Percentiles rank a stretch among this genome's conserved stretches.
These are phyloP conservation scores for Pimephales promelas DNA, from an alignment of 2,113 vertebrate species.

Conservation along the genomic window DNA sequence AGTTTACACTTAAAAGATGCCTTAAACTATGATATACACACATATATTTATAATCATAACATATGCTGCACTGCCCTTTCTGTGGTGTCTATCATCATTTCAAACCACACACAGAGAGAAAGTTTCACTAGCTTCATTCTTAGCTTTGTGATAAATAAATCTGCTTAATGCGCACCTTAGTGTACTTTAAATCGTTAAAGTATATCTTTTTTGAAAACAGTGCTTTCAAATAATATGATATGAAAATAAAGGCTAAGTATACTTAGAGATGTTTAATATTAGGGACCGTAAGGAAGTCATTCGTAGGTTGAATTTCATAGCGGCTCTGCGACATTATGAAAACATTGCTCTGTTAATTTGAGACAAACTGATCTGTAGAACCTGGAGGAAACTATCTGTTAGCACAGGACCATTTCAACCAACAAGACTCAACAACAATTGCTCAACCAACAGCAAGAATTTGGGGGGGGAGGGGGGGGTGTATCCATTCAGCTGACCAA, in stretches of 20 bases:
- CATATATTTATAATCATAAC: slow-evolving; percentile 19
- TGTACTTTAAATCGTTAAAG: neutral
- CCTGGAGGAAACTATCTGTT: neutral
- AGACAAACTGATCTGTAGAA: neutral
- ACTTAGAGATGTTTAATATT: too few relatives aligned
- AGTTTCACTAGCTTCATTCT: neutral
- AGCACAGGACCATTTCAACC: neutral
- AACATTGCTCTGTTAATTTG: neutral
- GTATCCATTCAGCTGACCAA: neutral
- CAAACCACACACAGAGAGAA: too few relatives aligned
- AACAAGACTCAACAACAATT: neutral
- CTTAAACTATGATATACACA: neutral
- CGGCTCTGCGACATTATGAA: neutral
- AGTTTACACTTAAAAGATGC: neutral
- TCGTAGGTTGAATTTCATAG: neutral
- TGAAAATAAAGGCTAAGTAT: too few relatives aligned
- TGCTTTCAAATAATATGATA: too few relatives aligned
- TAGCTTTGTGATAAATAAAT: neutral
- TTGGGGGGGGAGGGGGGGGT: neutral
- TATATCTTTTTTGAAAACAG: neutral
- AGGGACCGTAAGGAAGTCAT: too few relatives aligned
- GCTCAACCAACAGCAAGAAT: neutral
- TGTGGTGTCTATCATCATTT: neutral
- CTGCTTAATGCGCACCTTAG: neutral
- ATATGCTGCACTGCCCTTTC: neutral